Base-by-base conservation (phyloP, 2,797 vertebrate genomes). In the Lophius americanus region DNA sequence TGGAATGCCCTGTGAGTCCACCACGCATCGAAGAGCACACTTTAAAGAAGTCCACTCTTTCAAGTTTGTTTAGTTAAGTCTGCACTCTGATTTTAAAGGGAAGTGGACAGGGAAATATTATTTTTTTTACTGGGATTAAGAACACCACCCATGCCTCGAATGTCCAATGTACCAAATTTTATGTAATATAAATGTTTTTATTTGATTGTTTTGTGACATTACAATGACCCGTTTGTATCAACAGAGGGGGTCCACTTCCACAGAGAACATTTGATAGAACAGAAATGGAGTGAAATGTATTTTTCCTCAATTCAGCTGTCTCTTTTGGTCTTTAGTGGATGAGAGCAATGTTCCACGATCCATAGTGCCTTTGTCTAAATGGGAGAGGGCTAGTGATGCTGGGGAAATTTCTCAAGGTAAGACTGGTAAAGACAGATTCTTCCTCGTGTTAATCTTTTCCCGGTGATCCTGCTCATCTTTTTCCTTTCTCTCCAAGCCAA, bases 311-410 rank as follows among this genome's bases (percentile, higher is more conserved):
- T n/a, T 7, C 7, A 3, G 37, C 36, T 38, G 4, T 44, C 42
- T 68, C 1, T 48, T 38, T 43, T 68, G 32, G 72, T 37, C 44
- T 14, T 6, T 60, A 94, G 94, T 95, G 69, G 92, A 94, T 33
- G 93, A 94, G 6, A 75, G 85, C 38, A 87, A 54, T 4, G 71
- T 33, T 51, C 64, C 84, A 63, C 83, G 84, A 50, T 79, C 92
- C 35, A 68, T 85, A 56, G 84, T 94, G 60, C 92, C 93, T 70
- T 85, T 94, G 78, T 95, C 94, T 9, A 95, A 95, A 70, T 95
- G 94, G 94, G 94, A 95, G 84, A 88, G 90, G 73, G 87, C 90
- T 2, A 76, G 84, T 0, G 91, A 92, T 11, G 60, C 75, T 1
- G 90, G 83, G 41, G 79, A 66, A 9, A 81, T 85, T 71, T 68